Evolutionary conservation across 1,140 invertebrate species (phyloP).

Genomic region (Coelopa frigida): DNA sequence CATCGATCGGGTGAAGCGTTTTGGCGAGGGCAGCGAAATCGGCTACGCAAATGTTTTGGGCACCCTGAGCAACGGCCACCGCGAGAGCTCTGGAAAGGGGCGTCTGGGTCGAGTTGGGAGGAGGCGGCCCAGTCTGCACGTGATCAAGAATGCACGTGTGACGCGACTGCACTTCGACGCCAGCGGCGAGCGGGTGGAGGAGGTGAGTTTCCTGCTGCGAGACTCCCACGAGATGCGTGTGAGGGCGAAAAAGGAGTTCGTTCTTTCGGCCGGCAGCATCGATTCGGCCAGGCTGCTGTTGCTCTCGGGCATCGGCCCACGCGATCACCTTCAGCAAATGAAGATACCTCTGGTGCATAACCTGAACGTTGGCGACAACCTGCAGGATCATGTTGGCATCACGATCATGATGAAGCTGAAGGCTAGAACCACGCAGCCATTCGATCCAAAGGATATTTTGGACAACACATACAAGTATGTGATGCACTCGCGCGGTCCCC

Average conservation of each 20-base stretch:
- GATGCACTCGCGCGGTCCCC: conserved; percentile 43
- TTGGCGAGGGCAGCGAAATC: conserved; percentile 45
- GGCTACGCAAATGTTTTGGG: conserved; percentile 41
- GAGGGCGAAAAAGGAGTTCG: conserved; percentile 63
- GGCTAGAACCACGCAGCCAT: conserved; percentile 5
- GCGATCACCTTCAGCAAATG: conserved; percentile 60
- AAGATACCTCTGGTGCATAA: conserved; percentile 65
- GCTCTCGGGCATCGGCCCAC: conserved; percentile 73
- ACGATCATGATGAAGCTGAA: conserved; percentile 44
- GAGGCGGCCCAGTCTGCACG: conserved; percentile 55
- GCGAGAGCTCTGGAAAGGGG: conserved; percentile 50
- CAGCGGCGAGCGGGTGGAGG: conserved; percentile 52
- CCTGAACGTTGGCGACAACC: conserved; percentile 69
- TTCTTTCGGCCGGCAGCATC: conserved; percentile 69
- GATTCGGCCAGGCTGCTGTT: conserved; percentile 76
- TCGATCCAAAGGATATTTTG: conserved; percentile 23
- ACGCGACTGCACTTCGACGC: conserved; percentile 65
- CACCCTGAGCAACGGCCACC: conserved; percentile 11
- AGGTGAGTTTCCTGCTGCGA: conserved; percentile 59
- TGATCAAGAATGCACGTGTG: conserved; percentile 55
- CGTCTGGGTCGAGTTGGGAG: conserved; percentile 25
- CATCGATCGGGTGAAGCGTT: conserved; percentile 49
- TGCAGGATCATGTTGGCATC: conserved; percentile 64
- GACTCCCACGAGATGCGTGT: conserved; percentile 50
- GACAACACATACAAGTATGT: conserved; percentile 28